Evolutionary conservation across 53 echinoderm and acorn worm species (phyloP), one percentile per base, ranked within the genome.

Genomic region (Paracentrotus lividus): DNA sequence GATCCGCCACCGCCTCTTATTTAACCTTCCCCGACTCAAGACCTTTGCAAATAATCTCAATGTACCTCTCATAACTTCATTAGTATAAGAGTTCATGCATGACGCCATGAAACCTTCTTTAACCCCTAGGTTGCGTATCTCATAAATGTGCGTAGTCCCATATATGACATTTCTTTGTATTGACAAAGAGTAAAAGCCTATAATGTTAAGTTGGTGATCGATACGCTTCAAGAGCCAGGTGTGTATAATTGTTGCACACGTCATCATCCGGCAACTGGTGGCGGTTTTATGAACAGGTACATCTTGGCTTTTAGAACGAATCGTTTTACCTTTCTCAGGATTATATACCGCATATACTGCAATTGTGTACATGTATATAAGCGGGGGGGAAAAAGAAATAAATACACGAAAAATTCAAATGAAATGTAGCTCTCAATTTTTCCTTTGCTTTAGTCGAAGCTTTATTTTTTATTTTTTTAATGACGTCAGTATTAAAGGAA

Each of bases 61-160:
- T 81, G 47, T 45, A 81, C 72, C 81, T 27, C 47, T 81, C 81
- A 81, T 81, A 81, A 81, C 81, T n/a, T 24, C 44, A 81, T 81
- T 81, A 81, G 10, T 45, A 45, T 47, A 44, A 81, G 81, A 27
- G 44, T 27, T 20, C 13, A 47, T 81, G 81, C 47, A n/a, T 81
- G 81, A 81, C 81, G 81, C 47, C 81, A 47, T 81, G 34, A 38
- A 12, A 1, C n/a, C 32, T 4, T 20, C 18, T 2, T 72, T 72
- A 72, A 72, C 40, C 40, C 38, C 18, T 20, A 32, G 67, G 33
- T 67, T 67, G 67, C 67, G 4, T 33, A 12, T 5, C 67, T n/a
- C 3, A 12, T 67, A 12, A 67, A 67, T 14, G 31, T 67, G 16
- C 40, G 16, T 18, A 32, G 36, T 72, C 18, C 20, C 38, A 40